Evolutionary conservation across 2,113 vertebrate genomes (phyloP).

Genomic region (Scopus umbretta): DNA sequence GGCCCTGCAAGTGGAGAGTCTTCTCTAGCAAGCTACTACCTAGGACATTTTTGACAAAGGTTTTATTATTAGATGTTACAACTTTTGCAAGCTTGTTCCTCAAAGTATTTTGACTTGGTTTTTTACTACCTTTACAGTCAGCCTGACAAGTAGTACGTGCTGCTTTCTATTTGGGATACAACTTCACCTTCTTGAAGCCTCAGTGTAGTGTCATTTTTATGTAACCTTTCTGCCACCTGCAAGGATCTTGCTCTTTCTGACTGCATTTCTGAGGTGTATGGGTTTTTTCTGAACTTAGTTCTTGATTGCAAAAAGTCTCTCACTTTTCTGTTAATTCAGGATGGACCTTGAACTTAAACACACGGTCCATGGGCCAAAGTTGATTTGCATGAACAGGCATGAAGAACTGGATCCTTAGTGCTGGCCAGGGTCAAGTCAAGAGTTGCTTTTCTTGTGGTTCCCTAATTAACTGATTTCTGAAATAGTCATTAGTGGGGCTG

Average conservation of each 20-base stretch:
- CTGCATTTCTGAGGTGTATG: background rate
- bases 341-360: background rate
- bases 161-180: background rate
- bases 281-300: background rate
- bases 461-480: background rate
- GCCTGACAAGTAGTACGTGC: background rate
- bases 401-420: background rate
- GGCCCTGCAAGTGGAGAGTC: background rate
- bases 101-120: background rate
- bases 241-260: background rate
- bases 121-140: background rate
- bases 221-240: background rate
- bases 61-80: background rate
- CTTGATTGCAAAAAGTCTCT: background rate
- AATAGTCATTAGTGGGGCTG: background rate
- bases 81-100: background rate
- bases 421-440: background rate
- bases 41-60: background rate
- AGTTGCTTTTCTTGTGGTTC: background rate
- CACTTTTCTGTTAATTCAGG: background rate
- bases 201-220: background rate
- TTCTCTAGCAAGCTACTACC: background rate
- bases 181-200: background rate
- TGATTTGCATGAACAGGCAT: background rate
- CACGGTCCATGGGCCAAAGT: background rate